Conservation (phyloP, 1,140 invertebrate species). For the Diorhabda elongata region DNA sequence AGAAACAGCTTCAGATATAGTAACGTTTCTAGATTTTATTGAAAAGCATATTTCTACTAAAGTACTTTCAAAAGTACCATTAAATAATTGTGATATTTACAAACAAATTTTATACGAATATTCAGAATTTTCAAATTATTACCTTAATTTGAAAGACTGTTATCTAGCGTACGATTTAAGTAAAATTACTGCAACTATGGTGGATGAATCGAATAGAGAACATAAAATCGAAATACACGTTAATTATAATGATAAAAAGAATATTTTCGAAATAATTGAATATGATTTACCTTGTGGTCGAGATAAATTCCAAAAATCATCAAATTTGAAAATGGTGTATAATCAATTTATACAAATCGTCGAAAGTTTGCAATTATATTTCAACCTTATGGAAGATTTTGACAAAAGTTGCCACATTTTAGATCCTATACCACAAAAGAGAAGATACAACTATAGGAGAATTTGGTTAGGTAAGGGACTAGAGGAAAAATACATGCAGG, state of each 20-base stretch:
- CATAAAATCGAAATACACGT: slow-evolving; percentile 30
- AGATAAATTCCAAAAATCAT: slow-evolving; percentile 17
- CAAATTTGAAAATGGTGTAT: slow-evolving; percentile 31
- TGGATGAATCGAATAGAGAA: slow-evolving; percentile 32
- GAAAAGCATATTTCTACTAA: slow-evolving; percentile 16
- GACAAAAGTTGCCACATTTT: slow-evolving; percentile 48
- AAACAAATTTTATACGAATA: slow-evolving; percentile 36
- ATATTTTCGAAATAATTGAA: slow-evolving; percentile 29
- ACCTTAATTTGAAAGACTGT: slow-evolving; percentile 33
- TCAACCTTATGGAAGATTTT: slow-evolving; percentile 48
- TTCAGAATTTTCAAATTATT: slow-evolving; percentile 36
- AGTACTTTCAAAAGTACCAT: slow-evolving; percentile 4
- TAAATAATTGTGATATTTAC: slow-evolving; percentile 29
- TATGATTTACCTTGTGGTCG: slow-evolving; percentile 32
- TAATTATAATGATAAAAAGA: slow-evolving; percentile 23
- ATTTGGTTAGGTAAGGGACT: slow-evolving; percentile 46
- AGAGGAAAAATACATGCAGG: neutral
- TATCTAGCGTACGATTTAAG: slow-evolving; percentile 33
- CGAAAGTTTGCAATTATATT: slow-evolving; percentile 45
- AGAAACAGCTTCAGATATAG: slow-evolving; percentile 7
- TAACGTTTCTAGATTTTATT: slow-evolving; percentile 20
- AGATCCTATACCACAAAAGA: slow-evolving; percentile 48
- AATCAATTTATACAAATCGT: slow-evolving; percentile 30
- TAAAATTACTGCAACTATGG: slow-evolving; percentile 21
- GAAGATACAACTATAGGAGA: slow-evolving; percentile 42